Base-by-base conservation (phyloP, 2,888 invertebrate genomes). In the Chironomus tentans region DNA sequence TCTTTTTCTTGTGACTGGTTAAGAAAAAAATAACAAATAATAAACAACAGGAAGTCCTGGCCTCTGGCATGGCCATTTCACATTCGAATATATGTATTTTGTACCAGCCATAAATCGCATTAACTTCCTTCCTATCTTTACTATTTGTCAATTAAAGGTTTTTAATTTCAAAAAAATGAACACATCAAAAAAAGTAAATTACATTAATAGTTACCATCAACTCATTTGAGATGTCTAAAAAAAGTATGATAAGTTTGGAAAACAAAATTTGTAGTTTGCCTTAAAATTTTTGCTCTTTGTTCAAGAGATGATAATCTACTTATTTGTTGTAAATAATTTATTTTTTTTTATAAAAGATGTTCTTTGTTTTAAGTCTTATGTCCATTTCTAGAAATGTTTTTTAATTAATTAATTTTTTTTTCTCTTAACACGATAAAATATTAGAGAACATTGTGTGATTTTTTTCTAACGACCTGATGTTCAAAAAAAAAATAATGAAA, bases 371-470 rank as follows among this genome's bases (percentile, higher is more conserved):
- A 56, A 18, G n/a, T 56, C 6, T 18, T 18, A 56, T 56, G 18
- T 15, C 18, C 15, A 15, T 56, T 7, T 6, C n/a, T 56, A 18
- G 13, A 50, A 50, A 18, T 15, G 4, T 56, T 56, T 28, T 28
- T 24, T 24, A 3, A 24, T 24, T 50, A n/a, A 50, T n/a, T 50
- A n/a, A 50, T 0, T 50, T 15, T n/a, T n/a, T n/a, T n/a, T 50
- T 56, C 38, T 38, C 38, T 38, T 15, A 56, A 56, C 2, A 56
- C 18, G 18, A 6, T n/a, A 56, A 5, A 18, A 56, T 18, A 56
- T 7, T 46, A 15, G 10, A 70, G 46, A 56, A 71, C 48, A 15
- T 70, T 70, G 50, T 71, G 71, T 71, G 71, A 71, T 71, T 70
- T 71, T 70, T 70, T 18, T 24, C 56, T 71, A 71, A 71, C 70